Evolutionary conservation across 2,888 invertebrate species (phyloP).

Genomic region (Epinotia bilunana): DNA sequence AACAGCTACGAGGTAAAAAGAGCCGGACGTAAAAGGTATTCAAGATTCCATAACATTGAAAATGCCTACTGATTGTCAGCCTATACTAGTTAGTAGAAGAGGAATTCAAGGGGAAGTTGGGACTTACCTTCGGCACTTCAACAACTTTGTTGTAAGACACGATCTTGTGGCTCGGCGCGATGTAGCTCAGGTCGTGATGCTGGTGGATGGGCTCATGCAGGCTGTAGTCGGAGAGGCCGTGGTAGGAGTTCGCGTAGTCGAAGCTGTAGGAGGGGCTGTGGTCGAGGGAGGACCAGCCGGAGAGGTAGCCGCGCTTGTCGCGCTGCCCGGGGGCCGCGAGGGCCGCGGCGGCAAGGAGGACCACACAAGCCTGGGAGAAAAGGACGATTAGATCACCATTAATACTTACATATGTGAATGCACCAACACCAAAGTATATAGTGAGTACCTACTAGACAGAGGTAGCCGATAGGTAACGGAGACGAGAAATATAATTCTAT

Average conservation of each 20-base stretch:
- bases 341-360: slow-evolving; percentile 55
- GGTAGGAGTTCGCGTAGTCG: slow-evolving; percentile 45
- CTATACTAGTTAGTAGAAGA: not conserved
- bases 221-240: slow-evolving; percentile 41
- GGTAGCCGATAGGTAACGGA: not conserved
- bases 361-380: slow-evolving; percentile 54
- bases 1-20: too few species aligned
- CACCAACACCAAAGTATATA: not conserved
- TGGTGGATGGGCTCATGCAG: slow-evolving; percentile 29
- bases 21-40: too few species aligned
- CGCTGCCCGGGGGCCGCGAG: slow-evolving; percentile 56
- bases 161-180: slow-evolving; percentile 53
- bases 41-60: too few species aligned
- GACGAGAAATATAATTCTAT: not conserved
- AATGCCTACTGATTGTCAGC: not conserved
- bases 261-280: slow-evolving; percentile 37
- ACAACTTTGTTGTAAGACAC: slow-evolving; percentile 61
- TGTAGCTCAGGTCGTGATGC: slow-evolving; percentile 45
- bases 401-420: not conserved
- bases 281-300: slow-evolving; percentile 37
- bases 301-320: slow-evolving; percentile 58
- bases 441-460: not conserved
- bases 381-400: not conserved
- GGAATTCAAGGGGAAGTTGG: not conserved
- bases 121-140: slow-evolving; percentile 62